phyloP scores from a whole-genome alignment of 1,140 invertebrate species.

The Drosophila ogumai region DNA sequence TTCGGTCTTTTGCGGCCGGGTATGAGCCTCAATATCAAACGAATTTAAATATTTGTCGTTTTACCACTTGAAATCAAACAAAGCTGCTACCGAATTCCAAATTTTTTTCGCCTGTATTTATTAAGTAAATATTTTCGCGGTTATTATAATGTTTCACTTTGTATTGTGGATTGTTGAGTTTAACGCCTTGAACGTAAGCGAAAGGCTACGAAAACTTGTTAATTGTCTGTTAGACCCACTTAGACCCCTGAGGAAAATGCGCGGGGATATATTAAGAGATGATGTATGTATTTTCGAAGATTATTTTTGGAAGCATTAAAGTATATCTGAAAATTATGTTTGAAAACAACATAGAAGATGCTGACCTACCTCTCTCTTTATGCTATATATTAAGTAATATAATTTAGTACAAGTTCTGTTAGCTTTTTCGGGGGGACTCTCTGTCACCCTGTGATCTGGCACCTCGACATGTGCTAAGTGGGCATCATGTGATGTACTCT shows the following conservation, averaged over 20 bases:
- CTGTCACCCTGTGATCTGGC: constrained; percentile 41
- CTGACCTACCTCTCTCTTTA: constrained; percentile 25
- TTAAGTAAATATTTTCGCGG: constrained; percentile 52
- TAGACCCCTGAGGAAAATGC: constrained; percentile 25
- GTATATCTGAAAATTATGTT: background rate
- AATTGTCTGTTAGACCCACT: constrained; percentile 52
- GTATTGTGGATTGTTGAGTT: constrained; percentile 55
- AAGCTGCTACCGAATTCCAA: constrained; percentile 43
- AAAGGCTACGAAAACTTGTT: constrained; percentile 44
- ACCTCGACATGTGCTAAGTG: constrained; percentile 66
- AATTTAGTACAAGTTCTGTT: background rate
- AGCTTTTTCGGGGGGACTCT: background rate
- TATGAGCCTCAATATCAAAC: constrained; percentile 17
- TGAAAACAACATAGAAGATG: background rate
- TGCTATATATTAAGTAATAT: background rate
- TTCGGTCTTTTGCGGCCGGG: background rate
- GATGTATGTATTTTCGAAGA: constrained; percentile 33
- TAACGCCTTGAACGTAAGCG: constrained; percentile 54
- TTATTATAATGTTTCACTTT: constrained; percentile 36
- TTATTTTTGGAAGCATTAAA: constrained; percentile 1
- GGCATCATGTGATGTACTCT: constrained; percentile 60
- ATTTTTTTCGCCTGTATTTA: constrained; percentile 18
- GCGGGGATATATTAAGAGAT: constrained; percentile 20
- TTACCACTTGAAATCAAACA: constrained; percentile 30
- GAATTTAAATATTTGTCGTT: constrained; percentile 47